A percentile compares a stretch with the other conserved stretches of the same genome.
phyloP scores from a whole-genome alignment of 1,140 invertebrate genomes.

The Lepidurus couesii region DNA sequence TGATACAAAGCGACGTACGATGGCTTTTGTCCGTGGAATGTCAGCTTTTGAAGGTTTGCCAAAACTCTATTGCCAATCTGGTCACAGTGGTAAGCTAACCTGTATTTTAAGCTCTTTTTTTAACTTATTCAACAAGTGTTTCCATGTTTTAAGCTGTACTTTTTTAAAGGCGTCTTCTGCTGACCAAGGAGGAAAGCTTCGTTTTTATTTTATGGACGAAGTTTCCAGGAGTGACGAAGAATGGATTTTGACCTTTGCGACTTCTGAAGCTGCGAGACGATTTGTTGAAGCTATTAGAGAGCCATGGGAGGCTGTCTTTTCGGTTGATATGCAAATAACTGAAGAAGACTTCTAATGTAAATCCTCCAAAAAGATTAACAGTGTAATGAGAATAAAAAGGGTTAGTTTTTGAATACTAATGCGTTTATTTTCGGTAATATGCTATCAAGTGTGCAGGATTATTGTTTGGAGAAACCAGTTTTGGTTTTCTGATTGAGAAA shows the following conservation, averaged over 20 bases:
- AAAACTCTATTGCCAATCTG: conserved; percentile 25
- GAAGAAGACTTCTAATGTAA: neutral
- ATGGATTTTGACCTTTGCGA: conserved; percentile 26
- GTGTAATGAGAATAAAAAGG: neutral
- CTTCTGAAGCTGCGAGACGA: conserved; percentile 18
- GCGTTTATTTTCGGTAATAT: neutral
- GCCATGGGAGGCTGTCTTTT: conserved; percentile 29
- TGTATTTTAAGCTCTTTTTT: neutral
- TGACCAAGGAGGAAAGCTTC: conserved; percentile 19
- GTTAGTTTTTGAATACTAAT: conserved; percentile 1
- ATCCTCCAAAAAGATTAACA: neutral
- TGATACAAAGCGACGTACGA: neutral
- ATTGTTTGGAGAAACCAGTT: conserved; percentile 24
- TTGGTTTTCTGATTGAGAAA: conserved; percentile 72
- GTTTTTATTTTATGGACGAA: conserved; percentile 26
- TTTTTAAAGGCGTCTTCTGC: conserved; percentile 13
- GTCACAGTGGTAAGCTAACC: conserved; percentile 24
- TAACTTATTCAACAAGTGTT: neutral
- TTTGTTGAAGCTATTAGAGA: conserved; percentile 26
- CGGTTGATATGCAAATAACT: conserved; percentile 26
- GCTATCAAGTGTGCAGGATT: neutral
- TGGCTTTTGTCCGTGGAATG: neutral
- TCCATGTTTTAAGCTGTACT: neutral
- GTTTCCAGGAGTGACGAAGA: conserved; percentile 24
- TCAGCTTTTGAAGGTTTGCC: neutral